A percentile compares a stretch with the other conserved stretches of the same genome.
These are phyloP conservation scores for Egretta garzetta DNA, from an alignment of 2,113 vertebrate species.

Conservation along the genomic window DNA sequence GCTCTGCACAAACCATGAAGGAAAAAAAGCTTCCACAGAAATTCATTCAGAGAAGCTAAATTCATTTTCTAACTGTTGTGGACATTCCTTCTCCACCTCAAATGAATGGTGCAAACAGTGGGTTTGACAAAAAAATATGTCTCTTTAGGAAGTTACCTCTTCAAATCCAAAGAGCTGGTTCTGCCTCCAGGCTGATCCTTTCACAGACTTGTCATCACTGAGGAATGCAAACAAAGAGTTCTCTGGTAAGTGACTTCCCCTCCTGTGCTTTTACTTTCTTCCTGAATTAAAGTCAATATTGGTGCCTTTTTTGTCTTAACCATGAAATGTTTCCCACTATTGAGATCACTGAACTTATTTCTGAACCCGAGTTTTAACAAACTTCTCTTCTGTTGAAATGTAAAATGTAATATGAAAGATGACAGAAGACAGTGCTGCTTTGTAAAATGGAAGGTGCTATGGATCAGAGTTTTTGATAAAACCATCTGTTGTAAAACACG, in stretches of 20 bases:
- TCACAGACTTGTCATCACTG: background rate
- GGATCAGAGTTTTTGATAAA: background rate
- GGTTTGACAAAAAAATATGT: background rate
- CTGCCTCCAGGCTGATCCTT: constrained; percentile 7
- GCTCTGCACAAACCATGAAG: background rate
- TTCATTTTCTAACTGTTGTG: background rate
- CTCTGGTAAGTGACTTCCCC: background rate
- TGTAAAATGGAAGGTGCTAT: background rate
- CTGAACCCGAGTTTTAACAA: background rate
- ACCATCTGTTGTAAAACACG: background rate
- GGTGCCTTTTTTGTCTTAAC: background rate
- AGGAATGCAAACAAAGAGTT: constrained; percentile 5
- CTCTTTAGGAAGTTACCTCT: constrained; percentile 54
- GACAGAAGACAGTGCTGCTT: background rate
- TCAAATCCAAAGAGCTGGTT: constrained; percentile 27
- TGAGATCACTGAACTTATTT: background rate
- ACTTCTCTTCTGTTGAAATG: background rate
- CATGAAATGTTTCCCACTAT: background rate
- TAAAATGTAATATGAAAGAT: background rate
- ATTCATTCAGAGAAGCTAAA: background rate
- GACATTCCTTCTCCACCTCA: background rate
- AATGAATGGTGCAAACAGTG: background rate
- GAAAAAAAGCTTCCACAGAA: background rate
- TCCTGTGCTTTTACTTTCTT: background rate
- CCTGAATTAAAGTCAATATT: background rate